phyloP scores from a whole-genome alignment of 2,113 vertebrate species.

The Coreoperca whiteheadi region DNA sequence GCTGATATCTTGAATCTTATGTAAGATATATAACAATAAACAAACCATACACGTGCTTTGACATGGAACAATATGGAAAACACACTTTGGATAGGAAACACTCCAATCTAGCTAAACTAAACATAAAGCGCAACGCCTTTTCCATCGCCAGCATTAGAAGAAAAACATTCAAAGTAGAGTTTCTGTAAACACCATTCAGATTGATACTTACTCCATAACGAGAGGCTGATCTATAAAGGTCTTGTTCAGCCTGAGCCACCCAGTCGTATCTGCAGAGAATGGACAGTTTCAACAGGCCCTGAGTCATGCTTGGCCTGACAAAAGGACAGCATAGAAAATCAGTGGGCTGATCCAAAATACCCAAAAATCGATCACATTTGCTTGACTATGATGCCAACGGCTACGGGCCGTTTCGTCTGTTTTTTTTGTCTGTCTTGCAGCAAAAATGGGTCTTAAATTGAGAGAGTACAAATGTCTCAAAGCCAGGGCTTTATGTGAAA shows the following conservation, averaged over 20 bases:
- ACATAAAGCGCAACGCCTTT: background rate
- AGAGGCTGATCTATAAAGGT: conserved; percentile 94
- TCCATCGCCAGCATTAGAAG: background rate
- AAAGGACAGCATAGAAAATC: background rate
- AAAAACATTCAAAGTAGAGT: background rate
- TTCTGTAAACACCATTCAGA: background rate
- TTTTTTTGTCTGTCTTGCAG: background rate
- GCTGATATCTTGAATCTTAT: background rate
- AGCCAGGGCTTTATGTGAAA: no score
- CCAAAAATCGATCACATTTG: no score
- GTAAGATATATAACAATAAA: background rate
- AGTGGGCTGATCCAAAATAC: no score
- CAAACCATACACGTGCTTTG: background rate
- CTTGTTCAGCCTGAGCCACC: conserved; percentile 84
- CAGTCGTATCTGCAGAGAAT: conserved; percentile 84
- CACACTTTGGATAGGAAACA: background rate
- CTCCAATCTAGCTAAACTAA: background rate
- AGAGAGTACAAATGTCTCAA: background rate
- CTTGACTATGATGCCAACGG: background rate
- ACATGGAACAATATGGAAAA: background rate
- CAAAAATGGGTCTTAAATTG: background rate
- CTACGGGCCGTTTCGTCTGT: background rate
- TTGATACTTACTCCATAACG: conserved; percentile 95
- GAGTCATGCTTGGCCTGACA: background rate
- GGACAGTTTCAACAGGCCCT: background rate